Evolutionary conservation across 2,797 vertebrate genomes (phyloP), one percentile per base, ranked within the genome.

Genomic region (Anabacerthia variegaticeps): DNA sequence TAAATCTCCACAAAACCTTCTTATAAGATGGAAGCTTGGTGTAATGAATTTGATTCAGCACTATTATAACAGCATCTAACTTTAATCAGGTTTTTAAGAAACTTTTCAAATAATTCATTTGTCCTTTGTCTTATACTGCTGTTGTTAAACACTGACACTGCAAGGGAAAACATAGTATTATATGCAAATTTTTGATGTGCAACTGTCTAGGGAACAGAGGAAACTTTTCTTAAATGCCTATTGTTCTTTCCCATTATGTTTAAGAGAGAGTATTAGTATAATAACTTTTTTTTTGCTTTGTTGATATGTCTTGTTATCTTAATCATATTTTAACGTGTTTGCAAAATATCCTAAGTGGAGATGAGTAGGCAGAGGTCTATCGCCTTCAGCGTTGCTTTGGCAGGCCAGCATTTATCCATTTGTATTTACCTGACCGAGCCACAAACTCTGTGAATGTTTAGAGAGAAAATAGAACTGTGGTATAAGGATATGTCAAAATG

Each of bases 381-480:
- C 81, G 72, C 55, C 67, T 88, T 94, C 80, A 75, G 59, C 6
- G 6, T 19, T 73, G n/a, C 9, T 48, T 77, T 86, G 65, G 22
- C 48, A 88, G 67, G 46, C 27, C 78, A 91, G 9, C 18, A 68
- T 74, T 76, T 89, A 48, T 77, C 84, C 80, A 17, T 91, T 92
- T 94, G 44, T 84, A 85, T 91, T 95, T 92, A 88, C 66, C 78
- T 93, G 88, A 93, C 81, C 88, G 93, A 92, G 95, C 68, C 95
- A 88, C 89, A 82, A 85, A 79, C 44, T 71, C 85, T 41, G 27
- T 43, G 83, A 28, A 37, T 54, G 90, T 91, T 89, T 71, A 85
- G 83, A 79, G 93, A 88, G 78, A 73, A 92, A 88, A 62, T 63
- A 89, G 68, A 85, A 63, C 36, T 87, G 41, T 44, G 28, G 63